Evolutionary conservation across 2,888 invertebrate genomes (phyloP), one percentile per base, ranked within the genome.

Genomic region (Melinaea menophilus): DNA sequence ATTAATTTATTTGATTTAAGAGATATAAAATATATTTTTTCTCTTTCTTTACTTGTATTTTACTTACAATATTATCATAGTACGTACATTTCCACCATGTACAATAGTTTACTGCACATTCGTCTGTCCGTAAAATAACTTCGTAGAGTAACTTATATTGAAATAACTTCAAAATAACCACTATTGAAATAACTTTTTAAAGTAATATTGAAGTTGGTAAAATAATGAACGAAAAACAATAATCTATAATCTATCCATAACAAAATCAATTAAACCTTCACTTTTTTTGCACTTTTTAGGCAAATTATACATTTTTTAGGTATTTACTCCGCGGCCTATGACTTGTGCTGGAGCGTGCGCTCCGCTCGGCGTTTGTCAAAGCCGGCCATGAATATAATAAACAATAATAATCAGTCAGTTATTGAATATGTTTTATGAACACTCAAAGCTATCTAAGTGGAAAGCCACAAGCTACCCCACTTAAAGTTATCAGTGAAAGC

Each of bases 401-500:
- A 51, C 11, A 51, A 9, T 9, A 31, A 51, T 51, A 51, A 5
- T 7, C 31, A 11, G 22, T 51, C 51, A 51, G 51, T 51, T 51
- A 51, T 51, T 51, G 5, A 31, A 51, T 51, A 31, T 31, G 22
- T 31, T 51, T 31, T 51, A 48, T 48, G 48, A 5, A 51, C 31
- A 51, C 51, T 51, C 51, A 22, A 51, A 51, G 5, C 48, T 48
- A 48, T 51, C 51, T 51, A 31, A 9, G 51, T 31, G 31, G 22
- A 31, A 9, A 22, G n/a, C 31, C 22, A 51, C 7, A 31, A 65
- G 64, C 60, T 41, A 9, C 41, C 11, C 41, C 41, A 66, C 67
- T 69, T 37, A n/a, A 45, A 54, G 67, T 71, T 72, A 75, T 73
- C 71, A 68, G 59, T 63, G 63, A 73, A 74, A 73, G 70, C 73